A percentile compares a stretch with the other conserved stretches of the same genome.
These are phyloP conservation scores for Patella pellucida DNA, from an alignment of 2,888 invertebrate genomes.

Conservation along the genomic window DNA sequence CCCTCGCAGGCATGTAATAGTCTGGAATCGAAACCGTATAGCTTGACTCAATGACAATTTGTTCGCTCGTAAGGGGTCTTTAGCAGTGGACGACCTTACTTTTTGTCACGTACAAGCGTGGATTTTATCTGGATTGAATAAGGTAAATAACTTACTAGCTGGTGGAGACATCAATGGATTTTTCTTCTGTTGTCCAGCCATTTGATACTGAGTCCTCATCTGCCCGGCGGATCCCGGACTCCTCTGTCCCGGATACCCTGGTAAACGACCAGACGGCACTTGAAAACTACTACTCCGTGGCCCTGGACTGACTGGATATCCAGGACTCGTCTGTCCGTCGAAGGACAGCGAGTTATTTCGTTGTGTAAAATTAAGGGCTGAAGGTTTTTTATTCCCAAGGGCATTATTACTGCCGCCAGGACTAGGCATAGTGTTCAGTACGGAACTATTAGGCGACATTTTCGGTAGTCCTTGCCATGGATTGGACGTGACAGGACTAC, in stretches of 20 bases:
- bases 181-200: conserved; percentile 38
- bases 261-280: conserved; percentile 32
- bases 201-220: conserved; percentile 19
- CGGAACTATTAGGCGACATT: not conserved
- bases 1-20: too few relatives aligned
- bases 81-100: too few relatives aligned
- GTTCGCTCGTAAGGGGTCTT: too few relatives aligned
- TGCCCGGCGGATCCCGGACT: conserved; percentile 45
- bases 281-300: conserved; percentile 45
- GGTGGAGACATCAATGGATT: conserved; percentile 40
- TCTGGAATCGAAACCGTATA: too few relatives aligned
- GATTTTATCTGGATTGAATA: too few relatives aligned
- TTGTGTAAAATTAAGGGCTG: conserved; percentile 29
- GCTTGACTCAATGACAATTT: too few relatives aligned
- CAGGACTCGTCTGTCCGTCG: conserved; percentile 56
- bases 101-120: too few relatives aligned
- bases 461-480: not conserved
- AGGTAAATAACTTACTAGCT: not conserved
- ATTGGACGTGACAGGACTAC: not conserved
- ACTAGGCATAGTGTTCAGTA: not conserved
- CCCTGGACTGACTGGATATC: conserved; percentile 47
- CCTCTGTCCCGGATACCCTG: conserved; percentile 43
- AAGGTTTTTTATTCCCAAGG: conserved; percentile 19
- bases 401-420: not conserved
- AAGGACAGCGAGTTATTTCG: conserved; percentile 45